phyloP scores from a whole-genome alignment of 1,140 invertebrate species.

The Drosophila sechellia region DNA sequence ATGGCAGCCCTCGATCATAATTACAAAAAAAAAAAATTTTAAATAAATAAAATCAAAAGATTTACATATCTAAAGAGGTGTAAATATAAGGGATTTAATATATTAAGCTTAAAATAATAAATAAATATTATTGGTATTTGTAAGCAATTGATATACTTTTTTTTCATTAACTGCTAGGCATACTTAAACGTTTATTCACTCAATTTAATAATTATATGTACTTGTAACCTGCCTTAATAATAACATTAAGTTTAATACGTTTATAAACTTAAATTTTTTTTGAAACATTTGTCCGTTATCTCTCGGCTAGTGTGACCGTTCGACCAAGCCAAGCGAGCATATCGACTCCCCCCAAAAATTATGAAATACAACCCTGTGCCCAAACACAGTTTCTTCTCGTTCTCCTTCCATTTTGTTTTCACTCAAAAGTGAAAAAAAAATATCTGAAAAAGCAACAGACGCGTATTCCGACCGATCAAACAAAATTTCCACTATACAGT shows the following conservation, averaged over 20 bases:
- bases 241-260: no score
- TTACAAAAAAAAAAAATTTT: neutral
- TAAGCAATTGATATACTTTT: no score
- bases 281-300: neutral
- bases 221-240: no score
- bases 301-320: neutral
- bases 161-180: no score
- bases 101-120: no score
- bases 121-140: no score
- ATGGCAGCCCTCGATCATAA: neutral
- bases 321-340: neutral
- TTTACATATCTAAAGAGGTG: neutral
- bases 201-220: no score
- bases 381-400: conserved; percentile 68
- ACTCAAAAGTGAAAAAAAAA: conserved; percentile 71
- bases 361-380: conserved; percentile 66
- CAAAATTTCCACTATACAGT: conserved; percentile 61
- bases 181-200: no score
- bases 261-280: neutral
- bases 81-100: no score
- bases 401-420: conserved; percentile 76
- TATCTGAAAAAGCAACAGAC: conserved; percentile 48
- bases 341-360: conserved; percentile 1
- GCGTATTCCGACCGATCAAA: conserved; percentile 46
- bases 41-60: neutral